These are phyloP conservation scores for Athalia circularis DNA, from an alignment of 2,888 invertebrate genomes.

Conservation along the genomic window DNA sequence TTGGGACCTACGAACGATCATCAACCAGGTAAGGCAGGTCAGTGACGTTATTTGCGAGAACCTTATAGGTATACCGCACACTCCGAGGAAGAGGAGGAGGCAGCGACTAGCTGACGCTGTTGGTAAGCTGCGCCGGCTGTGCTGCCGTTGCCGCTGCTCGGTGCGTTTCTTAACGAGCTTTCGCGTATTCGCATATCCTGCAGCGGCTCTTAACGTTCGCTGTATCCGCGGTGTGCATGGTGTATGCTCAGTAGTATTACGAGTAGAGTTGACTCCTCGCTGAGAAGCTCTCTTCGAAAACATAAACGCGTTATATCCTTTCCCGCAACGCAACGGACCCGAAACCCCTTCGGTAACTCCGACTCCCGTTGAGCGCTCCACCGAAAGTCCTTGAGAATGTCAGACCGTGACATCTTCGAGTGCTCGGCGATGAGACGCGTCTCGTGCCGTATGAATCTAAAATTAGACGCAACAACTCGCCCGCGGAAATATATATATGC, in stretches of 20 bases:
- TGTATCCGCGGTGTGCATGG: background rate
- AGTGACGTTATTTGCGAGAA: conserved; percentile 55
- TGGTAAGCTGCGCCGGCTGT: background rate
- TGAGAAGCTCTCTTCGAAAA: background rate
- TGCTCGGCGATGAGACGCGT: background rate
- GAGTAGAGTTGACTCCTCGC: too few species aligned
- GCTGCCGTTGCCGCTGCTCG: conserved; percentile 1
- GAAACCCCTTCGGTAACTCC: background rate
- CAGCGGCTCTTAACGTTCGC: background rate
- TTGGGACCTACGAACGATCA: conserved; percentile 21
- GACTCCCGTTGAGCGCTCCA: background rate
- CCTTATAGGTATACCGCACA: conserved; percentile 21
- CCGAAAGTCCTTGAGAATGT: conserved; percentile 35
- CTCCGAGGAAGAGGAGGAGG: background rate
- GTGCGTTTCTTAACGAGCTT: conserved; percentile 39
- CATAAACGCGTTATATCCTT: background rate
- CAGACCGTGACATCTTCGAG: conserved; percentile 29
- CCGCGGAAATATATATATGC: conserved; percentile 11
- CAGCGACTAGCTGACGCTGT: background rate
- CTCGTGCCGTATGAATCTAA: conserved; percentile 5
- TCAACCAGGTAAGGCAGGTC: conserved; percentile 58
- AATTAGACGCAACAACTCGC: conserved; percentile 24
- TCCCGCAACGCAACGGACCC: too few species aligned
- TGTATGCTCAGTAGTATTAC: background rate
- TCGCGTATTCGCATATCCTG: background rate